These are phyloP conservation scores for Aphidius colemani DNA, from an alignment of 2,888 invertebrate species.

Conservation along the genomic window DNA sequence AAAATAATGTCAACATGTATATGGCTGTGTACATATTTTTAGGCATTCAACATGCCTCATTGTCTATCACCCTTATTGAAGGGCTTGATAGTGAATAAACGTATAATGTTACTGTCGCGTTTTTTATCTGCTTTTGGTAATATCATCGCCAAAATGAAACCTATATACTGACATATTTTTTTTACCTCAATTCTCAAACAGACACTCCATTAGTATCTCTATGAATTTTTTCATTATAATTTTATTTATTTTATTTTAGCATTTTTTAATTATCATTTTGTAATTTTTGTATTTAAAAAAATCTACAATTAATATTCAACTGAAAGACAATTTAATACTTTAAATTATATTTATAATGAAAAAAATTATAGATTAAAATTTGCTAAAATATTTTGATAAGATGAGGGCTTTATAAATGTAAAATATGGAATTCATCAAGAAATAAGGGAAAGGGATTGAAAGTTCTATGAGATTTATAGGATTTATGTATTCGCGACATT, in stretches of 20 bases:
- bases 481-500: constrained; percentile 13
- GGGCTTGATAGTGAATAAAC: constrained; percentile 9
- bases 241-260: too few species aligned
- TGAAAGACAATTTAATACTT: too few species aligned
- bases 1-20: too few species aligned
- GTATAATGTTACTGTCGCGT: constrained; percentile 17
- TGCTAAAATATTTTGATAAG: background rate
- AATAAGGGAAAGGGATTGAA: background rate
- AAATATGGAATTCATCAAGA: constrained; percentile 7
- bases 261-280: too few species aligned
- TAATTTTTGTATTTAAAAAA: too few species aligned
- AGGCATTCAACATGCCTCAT: too few species aligned
- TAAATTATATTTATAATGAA: background rate
- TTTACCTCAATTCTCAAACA: background rate
- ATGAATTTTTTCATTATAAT: too few species aligned
- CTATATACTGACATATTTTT: constrained; percentile 7
- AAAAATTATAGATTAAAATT: background rate
- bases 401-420: constrained; percentile 16
- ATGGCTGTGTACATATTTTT: too few species aligned
- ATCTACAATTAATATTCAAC: too few species aligned
- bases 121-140: background rate
- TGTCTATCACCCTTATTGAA: background rate
- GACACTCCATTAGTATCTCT: too few species aligned
- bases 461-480: constrained; percentile 9
- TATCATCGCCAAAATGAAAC: constrained; percentile 6